These are phyloP conservation scores for Sepiola atlantica DNA, from an alignment of 2,888 invertebrate genomes.

Conservation along the genomic window DNA sequence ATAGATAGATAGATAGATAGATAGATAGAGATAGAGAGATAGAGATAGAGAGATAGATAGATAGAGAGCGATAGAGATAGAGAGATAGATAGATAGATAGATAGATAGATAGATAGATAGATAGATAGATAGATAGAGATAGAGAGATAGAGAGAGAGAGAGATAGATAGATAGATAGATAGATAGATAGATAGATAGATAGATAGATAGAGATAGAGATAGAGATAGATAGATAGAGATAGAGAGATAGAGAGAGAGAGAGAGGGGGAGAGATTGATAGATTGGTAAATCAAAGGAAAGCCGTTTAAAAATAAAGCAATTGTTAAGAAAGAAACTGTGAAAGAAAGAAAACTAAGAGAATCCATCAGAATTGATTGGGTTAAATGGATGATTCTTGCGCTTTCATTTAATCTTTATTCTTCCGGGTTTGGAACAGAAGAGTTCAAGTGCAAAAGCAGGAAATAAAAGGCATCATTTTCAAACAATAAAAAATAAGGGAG, in stretches of 20 bases:
- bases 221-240: background rate
- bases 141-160: background rate
- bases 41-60: background rate
- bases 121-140: background rate
- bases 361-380: background rate
- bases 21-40: too few relatives aligned
- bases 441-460: background rate
- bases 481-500: background rate
- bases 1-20: too few relatives aligned
- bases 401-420: background rate
- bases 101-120: background rate
- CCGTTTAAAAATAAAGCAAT: background rate
- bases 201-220: background rate
- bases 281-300: too few relatives aligned
- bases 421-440: background rate
- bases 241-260: background rate
- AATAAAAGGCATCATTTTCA: background rate
- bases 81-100: background rate
- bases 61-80: background rate
- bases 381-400: background rate
- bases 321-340: background rate
- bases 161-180: background rate
- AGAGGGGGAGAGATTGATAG: background rate
- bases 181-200: background rate
- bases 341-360: background rate